Base-by-base conservation (phyloP, 2,888 invertebrate genomes). In the Dryobota labecula region DNA sequence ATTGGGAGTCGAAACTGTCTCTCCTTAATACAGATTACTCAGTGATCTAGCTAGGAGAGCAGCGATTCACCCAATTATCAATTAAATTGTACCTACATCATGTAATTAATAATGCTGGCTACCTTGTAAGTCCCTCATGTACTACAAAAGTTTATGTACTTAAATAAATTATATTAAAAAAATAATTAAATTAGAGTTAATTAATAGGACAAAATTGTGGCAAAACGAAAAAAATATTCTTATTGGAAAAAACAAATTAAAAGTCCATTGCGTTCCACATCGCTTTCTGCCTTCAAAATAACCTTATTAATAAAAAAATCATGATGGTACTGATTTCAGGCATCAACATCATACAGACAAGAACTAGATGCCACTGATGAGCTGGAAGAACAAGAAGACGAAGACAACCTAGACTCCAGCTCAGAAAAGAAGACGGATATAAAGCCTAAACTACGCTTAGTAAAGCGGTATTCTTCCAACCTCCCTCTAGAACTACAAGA, bases 401-500 rank as follows among this genome's bases (percentile, higher is more conserved):
- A 73, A 3, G 73, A 78, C 27, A 78, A 49, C 33, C 4, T 73
- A 4, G 73, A 78, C 45, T 78, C 74, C 1, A 47, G 62, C 30
- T 78, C 74, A 38, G 74, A 78, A 43, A 74, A 64, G 51, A 78
- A 66, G 24, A 30, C 45, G 2, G 73, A 73, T 36, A 54, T 73
- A 3, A 78, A 78, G 36, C 68, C 73, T 62, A 70, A 69, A 63
- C 13, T 68, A 8, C 49, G 54, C 2, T 5, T 70, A 18, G 43
- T 45, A 11, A 78, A 74, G 9, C 11, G 66, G 4, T 58, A 38
- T 36, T 41, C 65, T 30, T 53, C 79, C n/a, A 41, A 27, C 49
- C 53, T 66, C 8, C 78, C 78, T 18, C 33, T 73, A 51, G 81
- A 81, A 9, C 45, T 81, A 33, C 71, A 72, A 65, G 68, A 82